Evolutionary conservation across 2,888 invertebrate genomes (phyloP).

Genomic region (Capitulum mitella): DNA sequence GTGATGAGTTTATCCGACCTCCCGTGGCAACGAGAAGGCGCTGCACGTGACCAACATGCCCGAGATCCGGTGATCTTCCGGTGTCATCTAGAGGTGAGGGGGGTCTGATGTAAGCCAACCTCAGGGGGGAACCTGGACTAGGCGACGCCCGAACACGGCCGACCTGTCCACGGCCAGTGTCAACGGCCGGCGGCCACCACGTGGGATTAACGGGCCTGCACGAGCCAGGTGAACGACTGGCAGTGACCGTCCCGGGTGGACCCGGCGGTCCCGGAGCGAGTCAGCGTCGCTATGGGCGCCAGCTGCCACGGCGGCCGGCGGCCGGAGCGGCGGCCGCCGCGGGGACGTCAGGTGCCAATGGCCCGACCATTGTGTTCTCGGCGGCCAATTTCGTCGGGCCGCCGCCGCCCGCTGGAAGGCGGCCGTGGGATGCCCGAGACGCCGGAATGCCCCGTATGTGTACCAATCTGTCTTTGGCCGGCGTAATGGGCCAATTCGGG

Average conservation of each 20-base stretch:
- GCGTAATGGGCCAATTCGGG: background rate
- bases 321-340: background rate
- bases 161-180: too few relatives aligned
- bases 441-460: background rate
- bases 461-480: background rate
- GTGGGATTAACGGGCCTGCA: background rate
- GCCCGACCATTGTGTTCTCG: background rate
- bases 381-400: background rate
- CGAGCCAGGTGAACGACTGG: background rate
- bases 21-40: too few relatives aligned
- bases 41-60: too few relatives aligned
- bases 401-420: background rate
- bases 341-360: background rate
- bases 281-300: background rate
- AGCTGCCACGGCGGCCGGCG: background rate
- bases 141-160: too few relatives aligned
- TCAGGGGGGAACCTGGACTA: too few relatives aligned
- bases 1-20: too few relatives aligned
- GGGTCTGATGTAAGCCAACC: too few relatives aligned
- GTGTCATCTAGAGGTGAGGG: too few relatives aligned
- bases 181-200: background rate
- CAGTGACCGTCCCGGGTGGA: background rate
- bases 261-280: background rate
- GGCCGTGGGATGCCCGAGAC: background rate
- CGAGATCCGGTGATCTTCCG: too few relatives aligned